phyloP scores from a whole-genome alignment of 2,113 vertebrate species.

The Salminus brasiliensis region DNA sequence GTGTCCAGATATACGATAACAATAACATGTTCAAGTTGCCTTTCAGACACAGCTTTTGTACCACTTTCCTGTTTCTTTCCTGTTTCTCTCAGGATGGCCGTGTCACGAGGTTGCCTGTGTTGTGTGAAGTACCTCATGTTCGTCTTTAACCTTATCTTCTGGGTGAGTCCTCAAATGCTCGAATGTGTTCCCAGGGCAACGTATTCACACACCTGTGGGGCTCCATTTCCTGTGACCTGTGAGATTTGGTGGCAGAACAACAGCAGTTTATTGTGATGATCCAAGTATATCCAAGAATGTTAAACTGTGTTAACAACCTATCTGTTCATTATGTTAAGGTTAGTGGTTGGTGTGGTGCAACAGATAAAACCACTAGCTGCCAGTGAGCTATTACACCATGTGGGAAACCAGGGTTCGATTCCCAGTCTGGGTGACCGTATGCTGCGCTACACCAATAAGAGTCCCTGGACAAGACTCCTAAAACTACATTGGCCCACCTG shows the following conservation, averaged over 20 bases:
- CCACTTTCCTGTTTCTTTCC: conserved; percentile 22
- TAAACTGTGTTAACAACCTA: not conserved
- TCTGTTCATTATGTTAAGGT: too few species aligned
- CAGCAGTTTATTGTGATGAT: not conserved
- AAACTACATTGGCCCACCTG: too few species aligned
- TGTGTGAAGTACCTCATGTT: conserved; percentile 85
- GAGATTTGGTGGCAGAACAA: not conserved
- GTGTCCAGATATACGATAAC: not conserved
- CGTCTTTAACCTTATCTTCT: conserved; percentile 86
- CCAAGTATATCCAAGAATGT: too few species aligned
- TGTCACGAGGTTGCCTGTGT: conserved; percentile 74
- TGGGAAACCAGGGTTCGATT: too few species aligned
- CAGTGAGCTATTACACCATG: too few species aligned
- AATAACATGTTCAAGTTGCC: not conserved
- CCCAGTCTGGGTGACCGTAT: too few species aligned
- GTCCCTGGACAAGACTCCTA: too few species aligned
- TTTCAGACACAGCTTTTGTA: not conserved
- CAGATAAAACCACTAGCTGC: too few species aligned
- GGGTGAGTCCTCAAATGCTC: conserved; percentile 74
- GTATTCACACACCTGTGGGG: too few species aligned
- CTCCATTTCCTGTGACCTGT: not conserved
- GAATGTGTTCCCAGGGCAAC: not conserved
- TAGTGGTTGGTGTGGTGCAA: too few species aligned
- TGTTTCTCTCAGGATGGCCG: conserved; percentile 67
- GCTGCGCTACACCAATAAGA: too few species aligned